phyloP scores from a whole-genome alignment of 2,888 invertebrate species.

The Platycnemis pennipes region DNA sequence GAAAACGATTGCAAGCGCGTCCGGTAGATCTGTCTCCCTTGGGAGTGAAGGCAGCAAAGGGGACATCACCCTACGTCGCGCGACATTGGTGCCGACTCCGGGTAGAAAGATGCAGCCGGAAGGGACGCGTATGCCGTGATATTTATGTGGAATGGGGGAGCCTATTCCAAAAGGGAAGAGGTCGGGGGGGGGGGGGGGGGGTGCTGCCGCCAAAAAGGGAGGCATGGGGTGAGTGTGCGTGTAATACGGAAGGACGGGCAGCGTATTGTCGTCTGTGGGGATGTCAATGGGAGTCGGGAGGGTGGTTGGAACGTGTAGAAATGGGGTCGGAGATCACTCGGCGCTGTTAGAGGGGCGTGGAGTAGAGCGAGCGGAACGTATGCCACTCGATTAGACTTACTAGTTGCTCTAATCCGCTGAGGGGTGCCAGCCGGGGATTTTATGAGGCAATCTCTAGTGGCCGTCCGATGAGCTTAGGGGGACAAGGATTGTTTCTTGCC shows the following conservation, averaged over 20 bases:
- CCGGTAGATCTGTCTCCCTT: background rate
- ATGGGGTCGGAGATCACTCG: background rate
- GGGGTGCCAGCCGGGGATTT: background rate
- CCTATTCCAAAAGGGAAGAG: background rate
- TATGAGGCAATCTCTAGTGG: background rate
- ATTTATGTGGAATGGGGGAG: background rate
- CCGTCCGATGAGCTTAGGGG: background rate
- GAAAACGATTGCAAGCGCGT: background rate
- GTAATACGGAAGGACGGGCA: background rate
- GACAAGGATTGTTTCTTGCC: background rate
- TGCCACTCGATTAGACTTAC: background rate
- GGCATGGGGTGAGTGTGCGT: background rate
- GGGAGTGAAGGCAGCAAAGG: background rate
- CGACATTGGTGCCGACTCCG: background rate
- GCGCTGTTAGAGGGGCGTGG: background rate
- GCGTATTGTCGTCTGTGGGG: background rate
- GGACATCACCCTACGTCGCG: background rate
- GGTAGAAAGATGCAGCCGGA: background rate
- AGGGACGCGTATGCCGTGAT: constrained; percentile 15
- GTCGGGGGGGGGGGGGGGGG: background rate
- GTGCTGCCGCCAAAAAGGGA: background rate
- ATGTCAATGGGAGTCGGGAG: background rate
- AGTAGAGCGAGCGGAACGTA: background rate
- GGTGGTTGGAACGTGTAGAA: background rate
- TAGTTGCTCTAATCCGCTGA: background rate